These are phyloP conservation scores for Scyliorhinus canicula DNA, from an alignment of 2,797 vertebrate genomes.

Conservation along the genomic window DNA sequence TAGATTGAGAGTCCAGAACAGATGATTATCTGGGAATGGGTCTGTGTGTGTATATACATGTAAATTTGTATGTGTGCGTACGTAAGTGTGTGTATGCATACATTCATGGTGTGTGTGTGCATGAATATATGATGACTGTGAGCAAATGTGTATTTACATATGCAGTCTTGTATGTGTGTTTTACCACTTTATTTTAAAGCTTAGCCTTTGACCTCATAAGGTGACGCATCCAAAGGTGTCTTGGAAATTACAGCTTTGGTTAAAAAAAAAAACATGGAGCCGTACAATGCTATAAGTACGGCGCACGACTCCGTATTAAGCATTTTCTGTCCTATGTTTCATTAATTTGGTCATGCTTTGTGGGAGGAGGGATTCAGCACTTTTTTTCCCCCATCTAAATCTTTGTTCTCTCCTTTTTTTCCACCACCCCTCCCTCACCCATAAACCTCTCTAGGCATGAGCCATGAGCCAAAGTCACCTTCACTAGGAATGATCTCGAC, in stretches of 20 bases:
- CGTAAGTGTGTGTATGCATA: neutral
- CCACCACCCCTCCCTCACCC: no score
- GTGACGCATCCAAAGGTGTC: neutral
- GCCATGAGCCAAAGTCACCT: constrained; percentile 99
- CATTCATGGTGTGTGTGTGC: neutral
- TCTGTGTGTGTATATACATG: neutral
- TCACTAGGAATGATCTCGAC: constrained; percentile 99
- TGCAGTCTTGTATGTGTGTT: neutral
- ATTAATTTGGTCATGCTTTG: neutral
- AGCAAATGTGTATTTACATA: neutral
- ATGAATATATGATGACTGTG: neutral
- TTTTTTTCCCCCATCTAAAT: constrained; percentile 20
- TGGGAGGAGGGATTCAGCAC: neutral
- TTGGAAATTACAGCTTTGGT: neutral
- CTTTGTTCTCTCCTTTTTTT: constrained; percentile 48
- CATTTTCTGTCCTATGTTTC: neutral
- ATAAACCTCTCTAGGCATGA: constrained; percentile 78
- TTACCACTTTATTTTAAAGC: neutral
- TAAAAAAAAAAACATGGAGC: neutral
- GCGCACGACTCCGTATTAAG: neutral
- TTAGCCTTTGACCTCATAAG: neutral
- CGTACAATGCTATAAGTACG: neutral
- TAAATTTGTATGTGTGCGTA: neutral
- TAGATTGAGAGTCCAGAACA: constrained; percentile 63
- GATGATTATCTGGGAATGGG: constrained; percentile 54